phyloP scores from a whole-genome alignment of 2,113 vertebrate species.

The Ptychochromis oligacanthus region DNA sequence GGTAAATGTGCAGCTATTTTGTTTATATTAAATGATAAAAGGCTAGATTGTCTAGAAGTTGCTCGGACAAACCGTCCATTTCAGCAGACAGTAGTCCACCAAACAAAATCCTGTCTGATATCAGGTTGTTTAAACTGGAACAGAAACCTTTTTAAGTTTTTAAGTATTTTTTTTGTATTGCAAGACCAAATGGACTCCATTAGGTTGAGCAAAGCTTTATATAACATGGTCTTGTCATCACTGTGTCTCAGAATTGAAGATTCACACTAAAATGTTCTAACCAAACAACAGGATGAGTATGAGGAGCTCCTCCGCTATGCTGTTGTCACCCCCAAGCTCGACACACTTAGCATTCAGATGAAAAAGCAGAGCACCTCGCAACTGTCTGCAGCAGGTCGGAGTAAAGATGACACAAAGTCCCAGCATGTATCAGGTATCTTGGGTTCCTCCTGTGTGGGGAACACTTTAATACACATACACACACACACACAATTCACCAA shows the following conservation, averaged over 20 bases:
- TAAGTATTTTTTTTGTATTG: not conserved
- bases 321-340: conserved; percentile 84
- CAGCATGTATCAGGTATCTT: conserved; percentile 70
- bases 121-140: not conserved
- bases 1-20: not conserved
- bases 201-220: not conserved
- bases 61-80: not conserved
- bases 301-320: conserved; percentile 88
- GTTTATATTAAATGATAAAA: not conserved
- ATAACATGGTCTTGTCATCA: not conserved
- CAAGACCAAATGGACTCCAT: not conserved
- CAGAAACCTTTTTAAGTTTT: not conserved
- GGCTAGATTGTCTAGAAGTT: not conserved
- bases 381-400: conserved; percentile 41
- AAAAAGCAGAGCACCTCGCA: conserved; percentile 65
- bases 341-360: conserved; percentile 56
- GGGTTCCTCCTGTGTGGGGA: not conserved
- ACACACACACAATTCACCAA: conserved; percentile 23
- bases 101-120: not conserved
- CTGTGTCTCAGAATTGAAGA: not conserved
- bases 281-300: conserved; percentile 86
- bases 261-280: not conserved
- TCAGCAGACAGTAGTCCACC: not conserved
- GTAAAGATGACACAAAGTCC: conserved; percentile 62
- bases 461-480: not conserved